Evolutionary conservation across 2,888 invertebrate species (phyloP).

Genomic region (Odontomyia ornata): DNA sequence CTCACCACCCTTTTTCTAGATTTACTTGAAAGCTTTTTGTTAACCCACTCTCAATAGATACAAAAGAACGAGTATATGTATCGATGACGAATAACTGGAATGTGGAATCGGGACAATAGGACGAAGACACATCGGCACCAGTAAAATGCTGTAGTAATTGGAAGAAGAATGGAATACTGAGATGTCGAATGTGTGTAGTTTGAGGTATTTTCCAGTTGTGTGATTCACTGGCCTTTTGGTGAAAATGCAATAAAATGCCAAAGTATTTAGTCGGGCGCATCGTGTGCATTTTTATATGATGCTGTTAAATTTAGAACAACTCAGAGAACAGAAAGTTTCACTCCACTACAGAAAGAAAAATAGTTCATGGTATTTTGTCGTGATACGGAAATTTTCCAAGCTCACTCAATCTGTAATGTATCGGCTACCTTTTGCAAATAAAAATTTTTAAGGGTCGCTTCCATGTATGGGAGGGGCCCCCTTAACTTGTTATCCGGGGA

Average conservation of each 20-base stretch:
- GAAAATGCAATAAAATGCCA: not conserved
- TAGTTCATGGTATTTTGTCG: no score
- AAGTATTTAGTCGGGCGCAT: no score
- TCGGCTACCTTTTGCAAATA: no score
- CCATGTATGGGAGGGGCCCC: no score
- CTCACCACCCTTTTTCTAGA: not conserved
- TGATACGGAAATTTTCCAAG: no score
- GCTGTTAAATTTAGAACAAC: no score
- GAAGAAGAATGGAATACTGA: conserved; percentile 18
- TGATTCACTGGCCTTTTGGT: not conserved
- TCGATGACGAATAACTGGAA: conserved; percentile 38
- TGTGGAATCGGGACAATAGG: conserved; percentile 38
- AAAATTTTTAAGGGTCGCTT: no score
- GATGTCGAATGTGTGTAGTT: not conserved
- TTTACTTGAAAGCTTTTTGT: conserved; percentile 17
- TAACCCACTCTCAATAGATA: not conserved
- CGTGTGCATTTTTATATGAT: no score
- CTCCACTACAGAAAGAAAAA: no score
- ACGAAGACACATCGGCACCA: conserved; percentile 30
- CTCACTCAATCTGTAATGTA: no score
- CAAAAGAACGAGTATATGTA: not conserved
- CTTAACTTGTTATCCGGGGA: no score
- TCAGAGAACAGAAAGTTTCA: no score
- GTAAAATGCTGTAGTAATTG: conserved; percentile 36
- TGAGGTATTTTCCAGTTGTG: not conserved